Evolutionary conservation across 1,140 invertebrate species (phyloP).

Genomic region (Hydropsyche tenuis): DNA sequence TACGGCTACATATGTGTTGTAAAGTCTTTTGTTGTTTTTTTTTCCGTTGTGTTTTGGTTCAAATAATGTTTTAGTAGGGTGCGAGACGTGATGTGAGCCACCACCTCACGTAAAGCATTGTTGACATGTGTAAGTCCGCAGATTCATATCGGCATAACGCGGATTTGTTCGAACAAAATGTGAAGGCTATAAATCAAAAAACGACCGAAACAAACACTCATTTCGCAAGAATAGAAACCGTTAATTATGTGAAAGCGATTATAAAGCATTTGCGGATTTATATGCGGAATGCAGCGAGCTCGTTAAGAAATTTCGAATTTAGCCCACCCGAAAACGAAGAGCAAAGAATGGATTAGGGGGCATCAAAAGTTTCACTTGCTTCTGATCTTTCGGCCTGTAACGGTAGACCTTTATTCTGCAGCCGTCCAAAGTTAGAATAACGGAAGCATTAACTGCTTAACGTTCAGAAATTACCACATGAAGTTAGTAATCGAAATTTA

Average conservation of each 20-base stretch:
- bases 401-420: slow-evolving; percentile 5
- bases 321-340: too few species aligned
- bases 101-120: neutral
- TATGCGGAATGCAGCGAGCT: too few species aligned
- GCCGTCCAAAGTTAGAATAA: neutral
- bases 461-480: neutral
- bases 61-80: slow-evolving; percentile 21
- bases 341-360: too few species aligned
- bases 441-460: neutral
- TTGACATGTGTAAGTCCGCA: slow-evolving; percentile 20
- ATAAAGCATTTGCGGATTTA: too few species aligned
- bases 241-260: too few species aligned
- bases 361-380: too few species aligned
- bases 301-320: too few species aligned
- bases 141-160: slow-evolving; percentile 13
- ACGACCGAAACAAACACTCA: too few species aligned
- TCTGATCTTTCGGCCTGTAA: slow-evolving; percentile 3
- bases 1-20: slow-evolving; percentile 28
- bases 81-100: neutral
- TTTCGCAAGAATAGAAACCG: too few species aligned
- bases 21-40: slow-evolving; percentile 25
- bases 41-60: slow-evolving; percentile 17
- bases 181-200: too few species aligned
- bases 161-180: slow-evolving; percentile 1
- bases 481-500: neutral